Conservation (phyloP, 1,140 invertebrate genomes). For the Anoplolepis gracilipes region DNA sequence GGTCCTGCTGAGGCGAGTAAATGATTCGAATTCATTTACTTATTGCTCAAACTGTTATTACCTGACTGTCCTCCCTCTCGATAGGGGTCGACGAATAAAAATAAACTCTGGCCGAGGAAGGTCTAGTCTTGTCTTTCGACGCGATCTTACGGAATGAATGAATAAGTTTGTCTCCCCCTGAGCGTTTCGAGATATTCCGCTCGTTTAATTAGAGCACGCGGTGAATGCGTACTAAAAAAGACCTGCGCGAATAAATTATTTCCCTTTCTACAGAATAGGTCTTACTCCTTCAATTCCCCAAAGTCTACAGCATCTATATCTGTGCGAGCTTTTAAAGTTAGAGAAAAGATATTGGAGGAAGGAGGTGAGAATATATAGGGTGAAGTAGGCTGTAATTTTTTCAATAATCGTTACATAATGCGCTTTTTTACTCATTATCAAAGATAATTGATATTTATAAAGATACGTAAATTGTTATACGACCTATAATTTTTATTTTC, state of each 20-base stretch:
- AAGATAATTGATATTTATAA: no score
- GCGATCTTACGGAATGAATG: slow-evolving; percentile 32
- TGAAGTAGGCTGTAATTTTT: no score
- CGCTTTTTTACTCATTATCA: no score
- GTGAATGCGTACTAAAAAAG: background rate
- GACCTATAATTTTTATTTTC: no score
- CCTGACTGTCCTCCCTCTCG: background rate
- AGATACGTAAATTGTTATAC: no score
- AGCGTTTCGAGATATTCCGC: background rate
- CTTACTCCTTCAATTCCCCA: background rate
- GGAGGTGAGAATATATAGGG: background rate
- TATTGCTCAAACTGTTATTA: background rate
- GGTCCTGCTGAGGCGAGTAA: background rate
- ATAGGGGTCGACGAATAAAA: slow-evolving; percentile 13
- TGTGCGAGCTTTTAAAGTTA: background rate
- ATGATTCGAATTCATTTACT: slow-evolving; percentile 31
- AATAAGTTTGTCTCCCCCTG: slow-evolving; percentile 23
- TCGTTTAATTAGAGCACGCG: slow-evolving; percentile 19
- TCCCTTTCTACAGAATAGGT: background rate
- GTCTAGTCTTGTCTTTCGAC: slow-evolving; percentile 4
- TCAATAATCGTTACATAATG: no score
- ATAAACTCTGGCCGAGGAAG: background rate
- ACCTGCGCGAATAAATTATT: background rate
- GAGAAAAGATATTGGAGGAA: background rate
- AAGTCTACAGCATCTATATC: background rate